Evolutionary conservation across 2,113 vertebrate genomes (phyloP), one percentile per base, ranked within the genome.

Genomic region (Stomatorhinus ivindoensis): DNA sequence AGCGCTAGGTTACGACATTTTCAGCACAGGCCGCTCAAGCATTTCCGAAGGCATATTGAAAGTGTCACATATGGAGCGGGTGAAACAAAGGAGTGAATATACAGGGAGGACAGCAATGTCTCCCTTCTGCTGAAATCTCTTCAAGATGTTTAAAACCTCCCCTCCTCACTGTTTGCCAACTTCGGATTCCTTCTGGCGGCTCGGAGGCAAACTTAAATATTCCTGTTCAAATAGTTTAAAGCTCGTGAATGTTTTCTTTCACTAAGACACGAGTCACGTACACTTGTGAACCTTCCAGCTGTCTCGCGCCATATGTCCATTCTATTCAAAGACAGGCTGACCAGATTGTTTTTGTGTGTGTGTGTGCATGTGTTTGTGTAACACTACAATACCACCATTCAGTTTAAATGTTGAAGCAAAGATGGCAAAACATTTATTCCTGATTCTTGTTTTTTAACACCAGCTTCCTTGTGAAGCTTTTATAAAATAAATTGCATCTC

Each of bases 151-250:
- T 91, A 76, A 90, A 90, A 83, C 83, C 89, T 90, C 91, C 69
- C 88, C 76, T 51, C 39, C 69, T 83, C 83, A 69, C 42, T 90
- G 82, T 92, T 92, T 89, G 92, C 91, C 88, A 91, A 89, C 87
- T 91, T 89, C 85, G 76, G 87, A 92, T 91, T 91, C 91, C 90
- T 91, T 17, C 90, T 89, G 51, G 82, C 91, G 90, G 89, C 91
- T 69, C 88, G 92, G 87, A 92, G 88, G 91, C 89, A 91, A 92
- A 93, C 91, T 92, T 90, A 93, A 93, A 92, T 92, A 92, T 93
- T 93, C 92, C 90, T 92, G 91, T 91, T 93, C 91, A 92, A 92
- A 92, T 90, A 92, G 88, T 92, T 92, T 90, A 87, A 89, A 53
- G 91, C 90, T 90, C 90, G 89, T 92, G 88, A 93, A 91, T 90